phyloP scores from a whole-genome alignment of 2,113 vertebrate species.

The Ramphastos sulfuratus region DNA sequence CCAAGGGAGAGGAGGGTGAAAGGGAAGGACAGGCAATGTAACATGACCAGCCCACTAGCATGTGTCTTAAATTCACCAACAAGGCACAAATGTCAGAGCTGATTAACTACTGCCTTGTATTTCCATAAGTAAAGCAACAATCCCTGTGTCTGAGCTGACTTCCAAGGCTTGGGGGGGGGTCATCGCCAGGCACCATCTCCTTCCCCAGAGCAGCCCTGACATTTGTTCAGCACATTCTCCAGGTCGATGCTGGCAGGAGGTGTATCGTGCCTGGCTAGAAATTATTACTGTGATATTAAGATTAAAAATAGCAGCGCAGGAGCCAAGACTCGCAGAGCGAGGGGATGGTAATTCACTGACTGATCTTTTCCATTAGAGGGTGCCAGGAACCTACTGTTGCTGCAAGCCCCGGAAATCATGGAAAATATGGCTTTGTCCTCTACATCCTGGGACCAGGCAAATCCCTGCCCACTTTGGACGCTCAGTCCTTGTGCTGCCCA shows the following conservation, averaged over 20 bases:
- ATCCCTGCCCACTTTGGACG: not conserved
- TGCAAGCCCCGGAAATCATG: not conserved
- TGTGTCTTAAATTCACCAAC: not conserved
- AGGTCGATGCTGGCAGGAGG: not conserved
- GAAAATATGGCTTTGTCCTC: not conserved
- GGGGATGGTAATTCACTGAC: conserved; percentile 17
- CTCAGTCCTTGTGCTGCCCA: rapidly evolving
- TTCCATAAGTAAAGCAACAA: conserved; percentile 23
- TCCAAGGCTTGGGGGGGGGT: not conserved
- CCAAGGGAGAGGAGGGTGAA: not conserved
- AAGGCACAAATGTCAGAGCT: conserved; percentile 21
- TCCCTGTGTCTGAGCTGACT: not conserved
- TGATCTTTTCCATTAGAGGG: conserved; percentile 66
- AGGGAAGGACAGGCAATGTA: not conserved
- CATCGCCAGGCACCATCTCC: not conserved
- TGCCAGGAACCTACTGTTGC: conserved; percentile 56
- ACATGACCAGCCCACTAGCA: not conserved
- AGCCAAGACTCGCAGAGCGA: not conserved
- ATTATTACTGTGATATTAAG: not conserved
- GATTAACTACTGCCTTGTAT: not conserved
- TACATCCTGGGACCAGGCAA: not conserved
- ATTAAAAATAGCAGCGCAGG: conserved; percentile 29
- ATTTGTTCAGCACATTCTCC: conserved; percentile 28
- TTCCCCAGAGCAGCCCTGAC: conserved; percentile 12
- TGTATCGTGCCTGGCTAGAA: not conserved